These are phyloP conservation scores for Corbicula japonica DNA, from an alignment of 2,888 invertebrate species.

Conservation along the genomic window DNA sequence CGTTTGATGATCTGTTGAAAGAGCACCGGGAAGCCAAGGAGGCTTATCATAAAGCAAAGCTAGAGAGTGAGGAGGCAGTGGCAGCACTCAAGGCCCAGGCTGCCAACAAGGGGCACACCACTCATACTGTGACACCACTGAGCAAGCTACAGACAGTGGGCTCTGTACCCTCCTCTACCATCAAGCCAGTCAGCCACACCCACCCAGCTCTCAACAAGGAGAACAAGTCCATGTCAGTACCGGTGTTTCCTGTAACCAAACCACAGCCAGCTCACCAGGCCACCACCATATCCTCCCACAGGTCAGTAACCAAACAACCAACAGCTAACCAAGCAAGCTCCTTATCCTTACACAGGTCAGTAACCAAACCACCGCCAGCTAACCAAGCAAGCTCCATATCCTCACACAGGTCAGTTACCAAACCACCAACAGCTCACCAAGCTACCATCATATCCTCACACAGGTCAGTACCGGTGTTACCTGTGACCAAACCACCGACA, in stretches of 20 bases:
- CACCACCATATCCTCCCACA: constrained; percentile 29
- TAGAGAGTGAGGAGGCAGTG: constrained; percentile 70
- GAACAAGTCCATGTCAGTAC: constrained; percentile 33
- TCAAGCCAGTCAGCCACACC: constrained; percentile 32
- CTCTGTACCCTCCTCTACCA: constrained; percentile 14
- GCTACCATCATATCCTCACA: too few species aligned
- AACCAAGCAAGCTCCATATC: too few species aligned
- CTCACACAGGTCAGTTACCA: too few species aligned
- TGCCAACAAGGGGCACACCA: constrained; percentile 37
- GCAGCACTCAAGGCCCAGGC: constrained; percentile 61
- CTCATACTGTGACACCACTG: constrained; percentile 27
- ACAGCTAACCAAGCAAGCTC: too few species aligned
- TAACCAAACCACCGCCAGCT: too few species aligned
- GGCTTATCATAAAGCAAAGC: constrained; percentile 81
- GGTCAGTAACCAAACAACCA: too few species aligned
- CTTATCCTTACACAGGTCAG: too few species aligned
- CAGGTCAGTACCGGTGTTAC: too few species aligned
- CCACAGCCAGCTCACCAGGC: constrained; percentile 16
- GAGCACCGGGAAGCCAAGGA: constrained; percentile 91
- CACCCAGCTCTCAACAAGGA: constrained; percentile 35
- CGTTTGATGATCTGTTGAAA: constrained; percentile 92
- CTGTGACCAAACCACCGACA: too few species aligned
- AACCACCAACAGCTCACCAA: too few species aligned
- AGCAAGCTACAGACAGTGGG: constrained; percentile 35
- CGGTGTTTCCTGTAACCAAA: constrained; percentile 33